Conservation (phyloP, 2,113 vertebrate genomes). For the Rhabdornis inornatus region DNA sequence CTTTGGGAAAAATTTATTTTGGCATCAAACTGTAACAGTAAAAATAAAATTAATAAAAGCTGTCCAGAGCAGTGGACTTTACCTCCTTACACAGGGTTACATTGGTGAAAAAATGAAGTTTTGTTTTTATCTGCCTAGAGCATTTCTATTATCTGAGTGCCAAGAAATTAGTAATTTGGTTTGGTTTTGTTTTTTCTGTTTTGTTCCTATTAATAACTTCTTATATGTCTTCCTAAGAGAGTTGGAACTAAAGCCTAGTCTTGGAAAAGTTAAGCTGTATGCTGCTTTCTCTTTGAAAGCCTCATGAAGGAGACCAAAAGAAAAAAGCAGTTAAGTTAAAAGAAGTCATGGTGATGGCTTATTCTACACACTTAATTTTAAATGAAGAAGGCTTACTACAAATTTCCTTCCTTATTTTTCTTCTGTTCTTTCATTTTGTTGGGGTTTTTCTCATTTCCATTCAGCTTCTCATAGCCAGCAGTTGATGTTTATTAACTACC, state of each 20-base stretch:
- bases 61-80: background rate
- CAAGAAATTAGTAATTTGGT: conserved; percentile 17
- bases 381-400: background rate
- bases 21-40: background rate
- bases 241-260: background rate
- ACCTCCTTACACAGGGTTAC: background rate
- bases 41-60: background rate
- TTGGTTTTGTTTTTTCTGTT: background rate
- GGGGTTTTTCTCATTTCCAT: background rate
- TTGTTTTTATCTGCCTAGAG: background rate
- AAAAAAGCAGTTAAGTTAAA: background rate
- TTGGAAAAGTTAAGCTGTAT: background rate
- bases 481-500: background rate
- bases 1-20: conserved; percentile 5
- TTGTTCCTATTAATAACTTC: background rate
- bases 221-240: background rate
- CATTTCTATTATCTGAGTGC: background rate
- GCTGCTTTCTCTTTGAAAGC: background rate
- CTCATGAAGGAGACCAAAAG: background rate
- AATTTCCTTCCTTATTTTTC: background rate
- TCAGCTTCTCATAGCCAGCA: background rate
- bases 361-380: background rate
- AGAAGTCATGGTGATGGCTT: background rate
- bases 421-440: background rate
- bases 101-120: background rate